Percentiles rank a stretch among this genome's conserved stretches.
phyloP scores from a whole-genome alignment of 2,113 vertebrate genomes.

The Bettongia penicillata region DNA sequence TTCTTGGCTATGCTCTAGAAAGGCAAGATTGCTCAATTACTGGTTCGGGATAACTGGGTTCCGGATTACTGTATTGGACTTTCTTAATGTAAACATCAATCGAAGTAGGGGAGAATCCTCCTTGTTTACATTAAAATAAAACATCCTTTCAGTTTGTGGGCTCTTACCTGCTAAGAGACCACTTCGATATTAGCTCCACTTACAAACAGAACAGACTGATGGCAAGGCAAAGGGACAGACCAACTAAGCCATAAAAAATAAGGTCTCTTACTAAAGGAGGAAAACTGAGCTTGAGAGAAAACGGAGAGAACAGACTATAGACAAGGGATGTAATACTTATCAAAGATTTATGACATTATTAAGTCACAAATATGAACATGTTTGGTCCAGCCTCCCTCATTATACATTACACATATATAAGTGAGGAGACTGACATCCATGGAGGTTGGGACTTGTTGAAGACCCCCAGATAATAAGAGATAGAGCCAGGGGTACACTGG shows the following conservation, averaged over 20 bases:
- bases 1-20: not conserved
- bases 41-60: not conserved
- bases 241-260: not conserved
- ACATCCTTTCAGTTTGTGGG: not conserved
- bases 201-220: not conserved
- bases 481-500: not conserved
- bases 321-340: not conserved
- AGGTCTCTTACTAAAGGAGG: not conserved
- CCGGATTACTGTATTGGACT: not conserved
- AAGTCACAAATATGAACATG: not conserved
- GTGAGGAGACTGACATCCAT: not conserved
- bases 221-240: not conserved
- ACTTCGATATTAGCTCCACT: not conserved
- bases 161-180: not conserved
- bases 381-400: not conserved
- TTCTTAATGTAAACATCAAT: not conserved
- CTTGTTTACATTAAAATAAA: not conserved
- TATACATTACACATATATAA: not conserved
- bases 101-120: not conserved
- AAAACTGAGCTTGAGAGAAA: not conserved
- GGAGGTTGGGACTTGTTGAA: not conserved
- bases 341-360: not conserved
- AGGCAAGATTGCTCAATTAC: not conserved
- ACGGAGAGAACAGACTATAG: not conserved
- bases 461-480: not conserved